Percentiles rank a stretch among this genome's conserved stretches.
These are phyloP conservation scores for Luidia sarsii DNA, from an alignment of 53 echinoderm and acorn worm genomes.

Conservation along the genomic window DNA sequence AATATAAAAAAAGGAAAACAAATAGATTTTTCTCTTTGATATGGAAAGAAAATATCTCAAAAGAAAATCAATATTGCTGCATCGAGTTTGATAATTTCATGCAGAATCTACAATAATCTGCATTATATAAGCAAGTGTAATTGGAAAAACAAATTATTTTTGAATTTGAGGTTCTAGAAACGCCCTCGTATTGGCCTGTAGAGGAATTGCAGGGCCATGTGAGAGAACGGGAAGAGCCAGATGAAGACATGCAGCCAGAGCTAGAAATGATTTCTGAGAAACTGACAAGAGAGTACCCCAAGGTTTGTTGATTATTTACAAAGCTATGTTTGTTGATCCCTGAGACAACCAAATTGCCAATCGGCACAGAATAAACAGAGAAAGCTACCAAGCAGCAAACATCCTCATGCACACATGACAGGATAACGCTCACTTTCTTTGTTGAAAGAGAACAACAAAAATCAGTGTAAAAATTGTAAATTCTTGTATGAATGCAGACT, in stretches of 20 bases:
- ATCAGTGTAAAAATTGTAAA: too few species aligned
- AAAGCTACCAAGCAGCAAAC: neutral
- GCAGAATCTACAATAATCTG: neutral
- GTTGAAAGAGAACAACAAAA: too few species aligned
- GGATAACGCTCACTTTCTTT: too few species aligned
- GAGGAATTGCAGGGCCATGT: neutral
- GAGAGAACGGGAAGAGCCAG: neutral
- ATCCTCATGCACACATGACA: neutral
- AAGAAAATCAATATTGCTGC: too few species aligned
- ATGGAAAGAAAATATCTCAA: too few species aligned
- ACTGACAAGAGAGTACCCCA: neutral
- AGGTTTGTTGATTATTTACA: neutral
- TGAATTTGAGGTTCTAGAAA: neutral
- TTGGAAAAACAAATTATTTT: neutral
- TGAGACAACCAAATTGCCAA: too few species aligned
- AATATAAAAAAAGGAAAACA: too few species aligned
- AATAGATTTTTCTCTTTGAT: too few species aligned
- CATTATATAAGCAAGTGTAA: neutral
- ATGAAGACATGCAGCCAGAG: neutral
- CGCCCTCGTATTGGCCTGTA: neutral
- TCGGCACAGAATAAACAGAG: neutral
- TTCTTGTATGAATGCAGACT: too few species aligned
- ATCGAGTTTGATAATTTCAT: too few species aligned
- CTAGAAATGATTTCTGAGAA: neutral
- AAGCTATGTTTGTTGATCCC: neutral